Evolutionary conservation across 2,797 vertebrate species (phyloP).

Genomic region (Phrynocephalus vlangalii): DNA sequence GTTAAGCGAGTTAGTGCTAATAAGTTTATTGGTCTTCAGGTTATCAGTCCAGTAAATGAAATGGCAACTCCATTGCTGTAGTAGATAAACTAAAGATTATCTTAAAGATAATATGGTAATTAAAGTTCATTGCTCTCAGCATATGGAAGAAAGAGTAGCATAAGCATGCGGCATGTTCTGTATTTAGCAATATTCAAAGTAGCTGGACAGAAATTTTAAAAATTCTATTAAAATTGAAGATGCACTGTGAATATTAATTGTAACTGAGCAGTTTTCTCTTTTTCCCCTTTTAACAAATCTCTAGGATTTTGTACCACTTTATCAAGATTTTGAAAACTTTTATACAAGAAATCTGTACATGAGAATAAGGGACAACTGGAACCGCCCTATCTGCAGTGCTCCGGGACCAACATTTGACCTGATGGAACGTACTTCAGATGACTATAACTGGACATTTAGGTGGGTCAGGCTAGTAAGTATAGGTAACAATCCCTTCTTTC

Average conservation of each 20-base stretch:
- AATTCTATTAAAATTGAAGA: neutral
- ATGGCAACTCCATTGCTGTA: neutral
- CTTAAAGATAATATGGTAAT: no score
- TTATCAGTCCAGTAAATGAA: neutral
- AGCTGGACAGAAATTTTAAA: neutral
- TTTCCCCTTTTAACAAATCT: neutral
- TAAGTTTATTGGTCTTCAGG: neutral
- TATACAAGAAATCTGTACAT: constrained; percentile 93
- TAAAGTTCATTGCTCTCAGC: no score
- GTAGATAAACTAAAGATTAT: neutral
- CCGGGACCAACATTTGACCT: constrained; percentile 89
- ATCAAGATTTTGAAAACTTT: constrained; percentile 98
- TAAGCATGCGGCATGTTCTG: no score
- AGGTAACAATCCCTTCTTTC: neutral
- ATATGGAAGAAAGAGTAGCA: no score
- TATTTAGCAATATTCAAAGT: no score
- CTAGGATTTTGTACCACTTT: constrained; percentile 93
- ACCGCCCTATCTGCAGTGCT: constrained; percentile 90
- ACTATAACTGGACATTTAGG: constrained; percentile 98
- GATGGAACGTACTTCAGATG: constrained; percentile 91
- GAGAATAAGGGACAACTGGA: constrained; percentile 96
- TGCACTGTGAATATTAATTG: constrained; percentile 34
- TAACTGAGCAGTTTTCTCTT: constrained; percentile 55
- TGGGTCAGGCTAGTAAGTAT: constrained; percentile 66
- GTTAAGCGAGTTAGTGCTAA: neutral